A percentile compares a stretch with the other conserved stretches of the same genome.
Evolutionary conservation across 2,113 vertebrate genomes (phyloP).

Genomic region (Rhegmatorhina hoffmannsi): DNA sequence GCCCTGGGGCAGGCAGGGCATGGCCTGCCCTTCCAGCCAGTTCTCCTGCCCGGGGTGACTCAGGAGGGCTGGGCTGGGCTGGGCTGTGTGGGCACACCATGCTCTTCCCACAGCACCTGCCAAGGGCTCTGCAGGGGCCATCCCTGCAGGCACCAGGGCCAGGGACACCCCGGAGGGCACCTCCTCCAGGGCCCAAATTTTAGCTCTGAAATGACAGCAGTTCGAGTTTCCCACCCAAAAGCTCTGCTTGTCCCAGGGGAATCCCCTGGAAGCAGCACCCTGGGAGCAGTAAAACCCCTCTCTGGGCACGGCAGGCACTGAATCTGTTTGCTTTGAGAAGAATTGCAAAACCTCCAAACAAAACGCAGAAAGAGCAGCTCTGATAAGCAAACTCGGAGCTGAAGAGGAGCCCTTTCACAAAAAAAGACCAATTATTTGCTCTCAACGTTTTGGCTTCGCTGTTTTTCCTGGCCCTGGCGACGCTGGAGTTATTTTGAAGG

Average conservation of each 20-base stretch:
- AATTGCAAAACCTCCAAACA: conserved; percentile 5
- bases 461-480: conserved; percentile 52
- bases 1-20: background rate
- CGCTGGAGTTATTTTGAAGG: conserved; percentile 43
- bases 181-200: accelerated
- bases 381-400: background rate
- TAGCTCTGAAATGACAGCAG: background rate
- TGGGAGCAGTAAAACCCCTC: background rate
- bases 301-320: accelerated
- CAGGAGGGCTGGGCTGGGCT: background rate
- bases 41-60: background rate
- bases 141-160: background rate
- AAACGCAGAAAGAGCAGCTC: background rate
- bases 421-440: conserved; percentile 36
- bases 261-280: background rate
- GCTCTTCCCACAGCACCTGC: background rate
- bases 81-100: background rate
- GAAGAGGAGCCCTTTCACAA: conserved; percentile 2
- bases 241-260: background rate
- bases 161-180: background rate
- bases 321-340: background rate
- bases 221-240: background rate
- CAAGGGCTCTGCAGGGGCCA: background rate
- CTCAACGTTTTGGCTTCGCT: background rate
- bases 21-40: background rate